Percentiles rank a stretch among this genome's conserved stretches.
phyloP scores from a whole-genome alignment of 2,113 vertebrate genomes.

The Scytalopus superciliaris region DNA sequence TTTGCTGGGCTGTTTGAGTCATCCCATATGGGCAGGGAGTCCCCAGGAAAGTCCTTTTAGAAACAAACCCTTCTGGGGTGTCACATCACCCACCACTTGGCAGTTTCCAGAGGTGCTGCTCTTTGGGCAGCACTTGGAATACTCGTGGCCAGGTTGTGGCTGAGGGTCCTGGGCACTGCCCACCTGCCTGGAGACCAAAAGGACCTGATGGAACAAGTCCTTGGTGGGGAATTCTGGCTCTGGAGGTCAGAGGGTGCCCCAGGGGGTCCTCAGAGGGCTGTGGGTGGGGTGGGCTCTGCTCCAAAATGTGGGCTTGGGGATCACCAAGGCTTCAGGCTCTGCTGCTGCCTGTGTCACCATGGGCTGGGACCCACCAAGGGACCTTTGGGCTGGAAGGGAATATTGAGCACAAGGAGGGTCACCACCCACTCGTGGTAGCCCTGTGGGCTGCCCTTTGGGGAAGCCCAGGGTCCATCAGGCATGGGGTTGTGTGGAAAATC shows the following conservation, averaged over 20 bases:
- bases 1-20: not conserved
- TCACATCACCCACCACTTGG: not conserved
- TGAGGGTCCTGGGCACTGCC: not conserved
- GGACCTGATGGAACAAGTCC: not conserved
- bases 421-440: not conserved
- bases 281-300: not conserved
- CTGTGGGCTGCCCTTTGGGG: not conserved
- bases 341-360: not conserved
- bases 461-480: fast-evolving
- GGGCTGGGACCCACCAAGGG: not conserved
- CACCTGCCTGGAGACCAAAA: fast-evolving
- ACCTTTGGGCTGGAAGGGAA: constrained; percentile 30
- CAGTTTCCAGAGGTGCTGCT: not conserved
- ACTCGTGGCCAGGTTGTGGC: too few relatives aligned
- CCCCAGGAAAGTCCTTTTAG: not conserved
- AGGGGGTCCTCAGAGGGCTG: not conserved
- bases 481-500: not conserved
- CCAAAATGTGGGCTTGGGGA: not conserved
- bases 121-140: not conserved
- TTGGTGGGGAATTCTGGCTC: not conserved
- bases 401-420: not conserved
- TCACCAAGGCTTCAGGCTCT: not conserved
- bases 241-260: not conserved
- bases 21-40: fast-evolving
- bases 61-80: not conserved